Evolutionary conservation across 2,113 vertebrate species (phyloP).

Genomic region (Irena cyanogastra): DNA sequence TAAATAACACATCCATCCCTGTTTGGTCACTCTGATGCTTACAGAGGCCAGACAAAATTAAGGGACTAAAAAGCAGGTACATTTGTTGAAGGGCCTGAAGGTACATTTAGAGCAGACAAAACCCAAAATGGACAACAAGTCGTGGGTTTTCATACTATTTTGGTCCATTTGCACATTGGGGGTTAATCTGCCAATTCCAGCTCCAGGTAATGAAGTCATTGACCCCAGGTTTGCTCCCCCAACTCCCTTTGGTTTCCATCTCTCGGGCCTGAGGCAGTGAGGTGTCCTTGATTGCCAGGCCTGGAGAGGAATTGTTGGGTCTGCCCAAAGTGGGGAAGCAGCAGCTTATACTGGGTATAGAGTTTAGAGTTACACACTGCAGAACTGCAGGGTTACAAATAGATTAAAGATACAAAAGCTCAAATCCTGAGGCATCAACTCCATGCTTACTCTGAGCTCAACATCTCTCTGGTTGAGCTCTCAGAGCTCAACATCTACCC

Average conservation of each 20-base stretch:
- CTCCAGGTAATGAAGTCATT: not conserved
- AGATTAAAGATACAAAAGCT: accelerated
- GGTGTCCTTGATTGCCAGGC: not conserved
- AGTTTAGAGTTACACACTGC: accelerated
- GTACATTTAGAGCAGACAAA: not conserved
- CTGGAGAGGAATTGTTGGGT: not conserved
- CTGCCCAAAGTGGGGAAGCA: not conserved
- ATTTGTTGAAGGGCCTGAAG: not conserved
- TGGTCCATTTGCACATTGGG: not conserved
- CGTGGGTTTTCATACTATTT: not conserved
- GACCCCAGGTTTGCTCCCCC: not conserved
- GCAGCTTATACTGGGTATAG: not conserved
- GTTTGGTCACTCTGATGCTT: not conserved
- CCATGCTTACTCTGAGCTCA: not conserved
- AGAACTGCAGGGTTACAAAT: not conserved
- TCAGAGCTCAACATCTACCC: not conserved
- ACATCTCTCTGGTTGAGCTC: not conserved
- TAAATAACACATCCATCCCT: accelerated
- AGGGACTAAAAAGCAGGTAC: not conserved
- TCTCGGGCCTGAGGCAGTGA: not conserved
- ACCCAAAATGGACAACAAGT: not conserved
- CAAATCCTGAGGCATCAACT: not conserved
- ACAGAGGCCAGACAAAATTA: not conserved
- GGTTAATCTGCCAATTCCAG: not conserved
- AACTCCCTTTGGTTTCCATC: not conserved